Evolutionary conservation across 2,113 vertebrate species (phyloP).

Genomic region (Plecturocebus donacophilus): DNA sequence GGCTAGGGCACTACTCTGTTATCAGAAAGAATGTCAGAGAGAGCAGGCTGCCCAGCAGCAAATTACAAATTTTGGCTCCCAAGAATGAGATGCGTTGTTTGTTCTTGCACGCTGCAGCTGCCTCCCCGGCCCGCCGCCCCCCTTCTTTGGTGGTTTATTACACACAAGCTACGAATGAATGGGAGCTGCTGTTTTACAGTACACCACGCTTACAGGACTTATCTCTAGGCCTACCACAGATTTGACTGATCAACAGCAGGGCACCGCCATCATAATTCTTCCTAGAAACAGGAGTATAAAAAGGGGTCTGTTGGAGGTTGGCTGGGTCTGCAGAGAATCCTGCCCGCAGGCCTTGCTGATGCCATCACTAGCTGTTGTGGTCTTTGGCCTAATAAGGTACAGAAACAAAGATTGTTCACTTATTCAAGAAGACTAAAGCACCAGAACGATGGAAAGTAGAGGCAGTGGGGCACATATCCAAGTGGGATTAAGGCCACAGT

Average conservation of each 20-base stretch:
- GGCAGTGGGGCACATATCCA: slow-evolving; percentile 85
- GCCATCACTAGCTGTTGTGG: slow-evolving; percentile 87
- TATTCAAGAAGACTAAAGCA: slow-evolving; percentile 83
- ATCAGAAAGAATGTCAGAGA: slow-evolving; percentile 87
- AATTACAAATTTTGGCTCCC: slow-evolving; percentile 88
- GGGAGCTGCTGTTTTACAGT: slow-evolving; percentile 91
- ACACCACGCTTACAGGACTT: slow-evolving; percentile 90
- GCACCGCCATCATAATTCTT: slow-evolving; percentile 91
- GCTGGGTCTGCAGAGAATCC: slow-evolving; percentile 88
- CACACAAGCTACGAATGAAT: slow-evolving; percentile 90
- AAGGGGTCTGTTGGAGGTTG: slow-evolving; percentile 92
- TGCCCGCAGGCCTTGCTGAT: slow-evolving; percentile 86
- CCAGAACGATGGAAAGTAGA: slow-evolving; percentile 82
- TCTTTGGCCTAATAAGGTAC: slow-evolving; percentile 88
- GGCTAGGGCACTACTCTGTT: slow-evolving; percentile 79
- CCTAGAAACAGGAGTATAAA: slow-evolving; percentile 90
- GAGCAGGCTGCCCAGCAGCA: slow-evolving; percentile 86
- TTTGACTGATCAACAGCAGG: slow-evolving; percentile 90
- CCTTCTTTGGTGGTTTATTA: slow-evolving; percentile 88
- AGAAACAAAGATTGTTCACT: slow-evolving; percentile 90
- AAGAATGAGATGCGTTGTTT: slow-evolving; percentile 92
- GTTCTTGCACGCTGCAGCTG: slow-evolving; percentile 88
- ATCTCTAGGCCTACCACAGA: slow-evolving; percentile 90
- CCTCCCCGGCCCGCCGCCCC: slow-evolving; percentile 74
- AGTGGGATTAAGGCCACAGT: slow-evolving; percentile 86